phyloP scores from a whole-genome alignment of 2,797 vertebrate genomes.

The Borostomias antarcticus region DNA sequence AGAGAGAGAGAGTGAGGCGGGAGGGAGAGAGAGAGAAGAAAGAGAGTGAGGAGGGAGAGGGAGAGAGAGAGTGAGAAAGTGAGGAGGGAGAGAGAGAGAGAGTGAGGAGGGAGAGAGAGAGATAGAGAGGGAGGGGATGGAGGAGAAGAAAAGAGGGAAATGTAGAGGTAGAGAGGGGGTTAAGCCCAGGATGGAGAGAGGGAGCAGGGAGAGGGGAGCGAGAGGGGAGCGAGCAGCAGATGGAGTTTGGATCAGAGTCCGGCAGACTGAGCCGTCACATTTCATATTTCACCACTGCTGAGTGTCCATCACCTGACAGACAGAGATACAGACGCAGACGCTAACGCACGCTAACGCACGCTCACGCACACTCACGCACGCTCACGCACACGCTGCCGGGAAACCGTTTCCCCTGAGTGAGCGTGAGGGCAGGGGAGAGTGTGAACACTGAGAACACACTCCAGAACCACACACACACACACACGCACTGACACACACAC shows the following conservation, averaged over 20 bases:
- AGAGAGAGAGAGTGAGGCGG: slow-evolving; percentile 61
- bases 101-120: slow-evolving; percentile 41
- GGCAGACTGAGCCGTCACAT: slow-evolving; percentile 57
- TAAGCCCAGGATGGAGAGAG: slow-evolving; percentile 20
- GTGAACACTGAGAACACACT: too few species aligned
- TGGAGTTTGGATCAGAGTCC: slow-evolving; percentile 75
- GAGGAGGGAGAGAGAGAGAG: slow-evolving; percentile 57
- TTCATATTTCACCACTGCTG: slow-evolving; percentile 61
- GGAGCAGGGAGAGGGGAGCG: slow-evolving; percentile 51
- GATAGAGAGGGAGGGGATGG: slow-evolving; percentile 27
- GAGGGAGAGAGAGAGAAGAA: slow-evolving; percentile 39
- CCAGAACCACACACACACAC: too few species aligned
- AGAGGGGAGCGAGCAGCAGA: slow-evolving; percentile 67
- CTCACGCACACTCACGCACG: slow-evolving; percentile 6
- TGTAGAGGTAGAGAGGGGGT: slow-evolving; percentile 31
- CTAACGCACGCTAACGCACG: slow-evolving; percentile 14
- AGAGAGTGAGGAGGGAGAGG: slow-evolving; percentile 21
- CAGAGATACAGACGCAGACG: not conserved
- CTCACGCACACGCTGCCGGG: too few species aligned
- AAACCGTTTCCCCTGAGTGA: too few species aligned
- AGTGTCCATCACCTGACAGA: slow-evolving; percentile 26
- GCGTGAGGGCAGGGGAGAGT: too few species aligned
- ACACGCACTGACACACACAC: too few species aligned
- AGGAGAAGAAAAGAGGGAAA: slow-evolving; percentile 21
- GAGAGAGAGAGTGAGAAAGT: slow-evolving; percentile 61